A percentile compares a stretch with the other conserved stretches of the same genome.
Conservation (phyloP, 2,113 vertebrate species). For the Drymodes brunneopygia region DNA sequence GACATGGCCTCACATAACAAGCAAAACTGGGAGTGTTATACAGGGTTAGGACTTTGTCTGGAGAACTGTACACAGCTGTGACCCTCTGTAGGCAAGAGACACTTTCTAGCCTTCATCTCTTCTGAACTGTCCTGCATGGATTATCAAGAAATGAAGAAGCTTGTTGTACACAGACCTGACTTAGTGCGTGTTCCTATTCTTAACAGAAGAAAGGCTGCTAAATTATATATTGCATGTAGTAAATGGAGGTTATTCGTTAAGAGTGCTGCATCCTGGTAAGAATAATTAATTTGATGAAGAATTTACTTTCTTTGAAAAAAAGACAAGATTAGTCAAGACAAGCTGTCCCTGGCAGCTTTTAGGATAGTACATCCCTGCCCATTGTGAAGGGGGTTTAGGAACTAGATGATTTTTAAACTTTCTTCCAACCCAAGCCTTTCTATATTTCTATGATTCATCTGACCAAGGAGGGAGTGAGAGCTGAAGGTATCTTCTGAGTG, state of each 20-base stretch:
- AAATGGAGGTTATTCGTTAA: neutral
- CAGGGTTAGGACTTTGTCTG: neutral
- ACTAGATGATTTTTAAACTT: neutral
- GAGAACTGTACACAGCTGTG: neutral
- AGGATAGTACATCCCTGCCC: neutral
- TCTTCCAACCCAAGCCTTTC: neutral
- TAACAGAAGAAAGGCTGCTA: neutral
- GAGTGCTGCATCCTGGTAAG: neutral
- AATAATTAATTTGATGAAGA: neutral
- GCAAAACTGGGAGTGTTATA: neutral
- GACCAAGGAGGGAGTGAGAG: neutral
- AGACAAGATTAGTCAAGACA: neutral
- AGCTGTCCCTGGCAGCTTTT: neutral
- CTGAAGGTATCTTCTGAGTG: neutral
- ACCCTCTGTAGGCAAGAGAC: neutral
- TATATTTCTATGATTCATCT: neutral
- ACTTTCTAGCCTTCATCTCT: neutral
- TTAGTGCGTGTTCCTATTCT: neutral
- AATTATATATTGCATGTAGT: neutral
- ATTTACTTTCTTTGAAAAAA: neutral
- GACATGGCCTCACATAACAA: neutral
- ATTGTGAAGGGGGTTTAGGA: neutral
- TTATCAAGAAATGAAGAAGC: neutral
- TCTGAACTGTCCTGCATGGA: neutral
- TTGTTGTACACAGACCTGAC: neutral